Evolutionary conservation across 2,113 vertebrate species (phyloP), one percentile per base, ranked within the genome.

Genomic region (Marmota monax): DNA sequence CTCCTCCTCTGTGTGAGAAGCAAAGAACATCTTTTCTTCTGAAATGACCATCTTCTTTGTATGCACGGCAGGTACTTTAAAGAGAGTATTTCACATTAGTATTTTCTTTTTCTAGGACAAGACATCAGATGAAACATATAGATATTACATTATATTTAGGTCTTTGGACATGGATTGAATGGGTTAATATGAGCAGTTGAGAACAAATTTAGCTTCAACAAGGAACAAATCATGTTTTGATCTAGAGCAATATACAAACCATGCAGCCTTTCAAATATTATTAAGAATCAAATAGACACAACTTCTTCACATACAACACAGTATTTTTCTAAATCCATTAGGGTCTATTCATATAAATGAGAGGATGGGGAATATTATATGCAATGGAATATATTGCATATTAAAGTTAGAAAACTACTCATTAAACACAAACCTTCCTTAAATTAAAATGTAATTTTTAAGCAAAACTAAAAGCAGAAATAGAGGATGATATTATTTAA

Each of bases 21-120:
- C 98, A 98, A 99, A 97, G 84, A 99, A 98, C 98, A 98, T 98
- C 98, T 99, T 98, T 98, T 99, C 99, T 98, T 99, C 98, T 96
- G 98, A 99, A 98, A 99, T 80, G 97, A 98, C 98, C 98, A 95
- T 98, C 96, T 99, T 98, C 95, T 98, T 98, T 95, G 98, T 98
- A 61, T 99, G 98, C 96, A 99, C 98, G 51, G 98, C 98, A 17
- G 98, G 98, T 96, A 99, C 98, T 99, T 98, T 97, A 99, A 99
- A 99, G 94, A 98, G 95, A 99, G 97, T 96, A 98, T 97, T 97
- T 98, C 90, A 95, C 1, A 97, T 99, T 97, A 98, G 97, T 94
- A 84, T 87, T 97, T 96, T 92, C 73, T 73, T 97, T 94, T 94
- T 98, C 88, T 96, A 90, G 95, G 84, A 95, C 37, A 84, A 80